phyloP scores from a whole-genome alignment of 2,888 invertebrate genomes.

The Ophonus ardosiacus region DNA sequence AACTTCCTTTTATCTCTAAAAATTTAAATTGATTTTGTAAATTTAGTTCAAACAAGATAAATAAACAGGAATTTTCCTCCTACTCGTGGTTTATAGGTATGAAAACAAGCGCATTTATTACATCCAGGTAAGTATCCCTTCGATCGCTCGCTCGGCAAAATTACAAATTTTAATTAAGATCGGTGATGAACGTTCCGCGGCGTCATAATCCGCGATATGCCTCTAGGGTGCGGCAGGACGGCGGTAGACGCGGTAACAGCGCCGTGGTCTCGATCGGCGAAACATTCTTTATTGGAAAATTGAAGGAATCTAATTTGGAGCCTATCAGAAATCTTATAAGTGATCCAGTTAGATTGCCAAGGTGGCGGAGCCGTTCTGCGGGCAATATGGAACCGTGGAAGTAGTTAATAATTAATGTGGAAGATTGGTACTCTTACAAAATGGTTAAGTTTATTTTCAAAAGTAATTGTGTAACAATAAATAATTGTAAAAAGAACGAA shows the following conservation, averaged over 20 bases:
- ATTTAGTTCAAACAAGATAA: not conserved
- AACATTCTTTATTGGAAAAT: slow-evolving; percentile 63
- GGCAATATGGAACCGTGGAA: no score
- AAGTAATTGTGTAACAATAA: no score
- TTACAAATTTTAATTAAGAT: slow-evolving; percentile 54
- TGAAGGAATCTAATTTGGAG: slow-evolving; percentile 60
- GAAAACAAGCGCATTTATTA: slow-evolving; percentile 3
- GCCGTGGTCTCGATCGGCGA: slow-evolving; percentile 11
- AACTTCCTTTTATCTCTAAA: not conserved
- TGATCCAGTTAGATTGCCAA: slow-evolving; percentile 52
- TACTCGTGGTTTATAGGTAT: not conserved
- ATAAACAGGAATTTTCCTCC: not conserved
- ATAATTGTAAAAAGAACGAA: no score
- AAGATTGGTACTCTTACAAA: no score
- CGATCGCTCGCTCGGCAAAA: slow-evolving; percentile 6
- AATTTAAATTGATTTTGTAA: not conserved
- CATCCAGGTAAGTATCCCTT: not conserved
- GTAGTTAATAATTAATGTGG: no score
- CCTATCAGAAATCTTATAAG: slow-evolving; percentile 58
- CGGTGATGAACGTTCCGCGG: slow-evolving; percentile 31
- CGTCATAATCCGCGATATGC: slow-evolving; percentile 30
- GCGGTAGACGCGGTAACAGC: not conserved
- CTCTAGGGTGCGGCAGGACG: slow-evolving; percentile 6
- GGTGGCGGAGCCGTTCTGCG: not conserved
- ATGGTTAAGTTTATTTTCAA: no score